Evolutionary conservation across 2,888 invertebrate genomes (phyloP).

Genomic region (Calephelis perditalis): DNA sequence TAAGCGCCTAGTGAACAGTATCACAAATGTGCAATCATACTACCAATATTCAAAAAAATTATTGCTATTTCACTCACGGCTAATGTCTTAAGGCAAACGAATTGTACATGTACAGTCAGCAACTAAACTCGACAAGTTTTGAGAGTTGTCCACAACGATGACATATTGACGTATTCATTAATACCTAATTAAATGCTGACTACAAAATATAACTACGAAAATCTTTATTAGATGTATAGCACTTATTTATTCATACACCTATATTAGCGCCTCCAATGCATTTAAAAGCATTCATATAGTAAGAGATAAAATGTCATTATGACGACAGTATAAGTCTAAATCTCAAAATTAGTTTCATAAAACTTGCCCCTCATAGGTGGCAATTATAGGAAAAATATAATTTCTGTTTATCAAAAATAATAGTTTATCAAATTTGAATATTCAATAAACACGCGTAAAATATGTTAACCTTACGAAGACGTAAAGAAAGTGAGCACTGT

Average conservation of each 20-base stretch:
- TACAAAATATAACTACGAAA: slow-evolving; percentile 9
- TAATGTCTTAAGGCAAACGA: slow-evolving; percentile 63
- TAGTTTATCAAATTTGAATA: slow-evolving; percentile 47
- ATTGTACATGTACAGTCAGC: slow-evolving; percentile 14
- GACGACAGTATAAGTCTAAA: slow-evolving; percentile 54
- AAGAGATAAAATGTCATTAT: slow-evolving; percentile 55
- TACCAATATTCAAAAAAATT: slow-evolving; percentile 58
- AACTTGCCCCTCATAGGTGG: slow-evolving; percentile 61
- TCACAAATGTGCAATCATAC: slow-evolving; percentile 68
- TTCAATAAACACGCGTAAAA: slow-evolving; percentile 49
- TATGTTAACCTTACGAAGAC: slow-evolving; percentile 34
- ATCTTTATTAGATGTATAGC: slow-evolving; percentile 7
- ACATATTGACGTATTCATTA: not conserved
- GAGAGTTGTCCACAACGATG: not conserved
- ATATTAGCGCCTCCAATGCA: slow-evolving; percentile 29
- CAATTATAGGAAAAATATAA: slow-evolving; percentile 68
- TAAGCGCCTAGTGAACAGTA: slow-evolving; percentile 62
- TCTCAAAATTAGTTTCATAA: slow-evolving; percentile 61
- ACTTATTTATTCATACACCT: slow-evolving; percentile 11
- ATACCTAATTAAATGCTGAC: slow-evolving; percentile 4
- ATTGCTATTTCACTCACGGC: slow-evolving; percentile 68
- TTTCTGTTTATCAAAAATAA: slow-evolving; percentile 75
- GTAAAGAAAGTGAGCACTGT: slow-evolving; percentile 11
- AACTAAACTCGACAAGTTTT: not conserved
- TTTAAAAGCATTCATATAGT: slow-evolving; percentile 43